Percentiles rank a stretch among this genome's conserved stretches.
Conservation (phyloP, 2,797 vertebrate genomes). For the Alosa sapidissima region DNA sequence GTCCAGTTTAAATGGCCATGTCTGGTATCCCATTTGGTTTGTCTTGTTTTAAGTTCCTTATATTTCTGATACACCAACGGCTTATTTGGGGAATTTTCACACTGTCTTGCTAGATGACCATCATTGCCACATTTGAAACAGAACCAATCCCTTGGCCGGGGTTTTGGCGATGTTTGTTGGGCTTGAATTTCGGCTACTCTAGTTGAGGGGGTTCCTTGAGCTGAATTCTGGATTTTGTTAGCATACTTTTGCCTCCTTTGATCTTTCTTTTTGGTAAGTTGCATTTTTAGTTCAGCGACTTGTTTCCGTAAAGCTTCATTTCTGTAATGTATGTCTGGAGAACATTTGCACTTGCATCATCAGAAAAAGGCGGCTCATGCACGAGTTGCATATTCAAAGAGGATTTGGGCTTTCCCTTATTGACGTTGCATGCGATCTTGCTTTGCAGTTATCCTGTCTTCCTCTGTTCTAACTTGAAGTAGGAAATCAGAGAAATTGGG, state of each 20-base stretch:
- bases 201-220: not conserved
- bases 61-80: constrained; percentile 36
- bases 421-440: not conserved
- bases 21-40: too few species aligned
- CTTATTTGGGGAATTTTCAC: too few species aligned
- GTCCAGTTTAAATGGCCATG: too few species aligned
- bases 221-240: not conserved
- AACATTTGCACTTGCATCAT: not conserved
- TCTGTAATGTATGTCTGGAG: not conserved
- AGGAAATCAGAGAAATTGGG: not conserved
- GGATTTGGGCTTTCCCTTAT: not conserved
- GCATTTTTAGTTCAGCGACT: not conserved
- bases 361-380: not conserved
- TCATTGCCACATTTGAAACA: constrained; percentile 37
- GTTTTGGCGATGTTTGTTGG: not conserved
- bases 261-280: not conserved
- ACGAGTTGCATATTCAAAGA: not conserved
- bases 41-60: not conserved
- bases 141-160: constrained; percentile 4
- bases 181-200: not conserved
- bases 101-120: constrained; percentile 36
- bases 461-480: not conserved
- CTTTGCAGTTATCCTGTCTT: not conserved
- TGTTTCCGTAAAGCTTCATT: not conserved
- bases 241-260: not conserved